Conservation (phyloP, 2,797 vertebrate genomes). For the Argya squamiceps region DNA sequence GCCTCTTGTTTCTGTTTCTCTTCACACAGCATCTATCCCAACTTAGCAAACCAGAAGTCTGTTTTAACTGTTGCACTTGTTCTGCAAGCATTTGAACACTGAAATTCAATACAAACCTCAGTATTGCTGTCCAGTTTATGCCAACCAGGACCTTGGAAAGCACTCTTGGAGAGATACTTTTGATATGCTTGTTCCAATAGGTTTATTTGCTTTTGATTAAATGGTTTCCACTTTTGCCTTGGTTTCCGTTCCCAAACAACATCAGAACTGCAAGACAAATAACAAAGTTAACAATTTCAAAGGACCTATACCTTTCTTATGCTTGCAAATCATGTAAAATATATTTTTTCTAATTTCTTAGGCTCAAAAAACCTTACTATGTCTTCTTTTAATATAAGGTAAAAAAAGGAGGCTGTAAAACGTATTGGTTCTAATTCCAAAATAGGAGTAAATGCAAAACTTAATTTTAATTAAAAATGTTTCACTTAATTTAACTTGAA, state of each 20-base stretch:
- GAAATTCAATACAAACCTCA: constrained; percentile 79
- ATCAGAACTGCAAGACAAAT: constrained; percentile 83
- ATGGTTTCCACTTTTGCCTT: constrained; percentile 92
- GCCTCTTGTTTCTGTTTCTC: neutral
- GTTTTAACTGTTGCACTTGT: neutral
- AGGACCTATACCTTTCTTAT: neutral
- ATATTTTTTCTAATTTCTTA: neutral
- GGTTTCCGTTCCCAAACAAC: constrained; percentile 95
- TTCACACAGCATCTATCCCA: neutral
- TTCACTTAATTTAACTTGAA: neutral
- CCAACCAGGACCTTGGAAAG: constrained; percentile 73
- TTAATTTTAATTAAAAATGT: neutral
- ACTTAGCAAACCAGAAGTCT: neutral
- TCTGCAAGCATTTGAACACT: neutral
- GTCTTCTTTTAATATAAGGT: neutral
- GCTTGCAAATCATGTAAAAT: neutral
- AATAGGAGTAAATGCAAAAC: neutral
- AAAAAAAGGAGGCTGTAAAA: neutral
- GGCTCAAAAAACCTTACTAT: rapidly evolving
- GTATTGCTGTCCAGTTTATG: constrained; percentile 84
- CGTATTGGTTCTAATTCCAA: neutral
- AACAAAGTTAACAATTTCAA: neutral
- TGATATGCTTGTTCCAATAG: constrained; percentile 89
- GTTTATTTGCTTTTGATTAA: constrained; percentile 91
- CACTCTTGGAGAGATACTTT: constrained; percentile 70